Conservation (phyloP, 2,888 invertebrate genomes). For the Apeira syringaria region DNA sequence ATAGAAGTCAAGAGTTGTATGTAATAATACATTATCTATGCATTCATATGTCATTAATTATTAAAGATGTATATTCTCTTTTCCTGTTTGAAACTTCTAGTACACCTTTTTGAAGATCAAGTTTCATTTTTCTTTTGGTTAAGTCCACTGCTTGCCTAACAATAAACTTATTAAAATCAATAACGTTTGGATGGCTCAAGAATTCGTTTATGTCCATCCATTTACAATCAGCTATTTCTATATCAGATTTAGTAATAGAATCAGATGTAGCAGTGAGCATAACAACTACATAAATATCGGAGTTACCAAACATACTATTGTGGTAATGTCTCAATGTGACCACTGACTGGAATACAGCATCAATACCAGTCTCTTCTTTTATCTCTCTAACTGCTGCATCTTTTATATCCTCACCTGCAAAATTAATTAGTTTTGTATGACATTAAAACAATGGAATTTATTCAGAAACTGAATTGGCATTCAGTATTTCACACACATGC, state of each 20-base stretch:
- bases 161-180: conserved; percentile 87
- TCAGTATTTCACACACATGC: too few relatives aligned
- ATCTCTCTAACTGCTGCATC: conserved; percentile 94
- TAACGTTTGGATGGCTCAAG: conserved; percentile 87
- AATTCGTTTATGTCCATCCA: conserved; percentile 94
- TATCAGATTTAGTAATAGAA: conserved; percentile 86
- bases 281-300: conserved; percentile 93
- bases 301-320: conserved; percentile 89
- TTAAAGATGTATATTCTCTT: conserved; percentile 62
- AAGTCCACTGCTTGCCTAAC: conserved; percentile 87
- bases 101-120: conserved; percentile 80
- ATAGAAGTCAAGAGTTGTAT: too few relatives aligned
- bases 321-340: conserved; percentile 92
- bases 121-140: conserved; percentile 82
- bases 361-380: conserved; percentile 94
- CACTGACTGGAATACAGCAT: conserved; percentile 89
- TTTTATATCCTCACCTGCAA: conserved; percentile 90
- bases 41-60: conserved; percentile 53
- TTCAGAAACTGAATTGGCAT: too few relatives aligned
- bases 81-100: conserved; percentile 50
- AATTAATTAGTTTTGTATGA: background rate
- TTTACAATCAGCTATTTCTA: conserved; percentile 89
- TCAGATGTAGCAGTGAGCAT: conserved; percentile 86
- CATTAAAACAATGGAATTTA: too few relatives aligned
- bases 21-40: too few relatives aligned